Evolutionary conservation across 2,797 vertebrate species (phyloP).

Genomic region (Sebastes cheni): DNA sequence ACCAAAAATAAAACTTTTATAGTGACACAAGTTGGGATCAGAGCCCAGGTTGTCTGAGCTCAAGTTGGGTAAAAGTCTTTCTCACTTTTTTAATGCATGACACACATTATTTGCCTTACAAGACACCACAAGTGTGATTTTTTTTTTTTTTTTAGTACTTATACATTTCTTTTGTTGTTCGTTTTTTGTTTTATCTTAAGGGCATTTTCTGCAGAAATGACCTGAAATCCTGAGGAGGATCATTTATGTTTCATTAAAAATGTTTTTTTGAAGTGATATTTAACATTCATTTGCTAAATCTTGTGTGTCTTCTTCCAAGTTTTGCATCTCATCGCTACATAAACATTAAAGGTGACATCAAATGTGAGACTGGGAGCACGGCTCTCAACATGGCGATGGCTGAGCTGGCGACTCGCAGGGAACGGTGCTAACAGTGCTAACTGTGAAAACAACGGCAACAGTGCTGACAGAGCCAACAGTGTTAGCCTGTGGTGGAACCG

Average conservation of each 20-base stretch:
- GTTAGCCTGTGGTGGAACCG: too few relatives aligned
- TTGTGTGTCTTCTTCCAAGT: not conserved
- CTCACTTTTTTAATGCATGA: not conserved
- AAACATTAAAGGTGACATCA: too few relatives aligned
- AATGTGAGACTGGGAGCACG: accelerated
- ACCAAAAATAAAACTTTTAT: not conserved
- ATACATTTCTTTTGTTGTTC: not conserved
- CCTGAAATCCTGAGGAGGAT: not conserved
- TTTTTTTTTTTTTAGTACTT: too few relatives aligned
- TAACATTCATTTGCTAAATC: not conserved
- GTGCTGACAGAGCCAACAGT: too few relatives aligned
- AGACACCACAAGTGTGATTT: not conserved
- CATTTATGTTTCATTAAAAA: not conserved
- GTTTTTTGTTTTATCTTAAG: not conserved
- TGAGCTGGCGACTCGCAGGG: too few relatives aligned
- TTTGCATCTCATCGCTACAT: not conserved
- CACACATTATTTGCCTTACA: not conserved
- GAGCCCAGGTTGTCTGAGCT: not conserved
- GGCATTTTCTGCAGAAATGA: not conserved
- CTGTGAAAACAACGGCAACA: too few relatives aligned
- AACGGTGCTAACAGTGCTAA: too few relatives aligned
- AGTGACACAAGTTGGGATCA: not conserved
- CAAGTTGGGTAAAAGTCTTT: not conserved
- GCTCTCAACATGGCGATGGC: too few relatives aligned
- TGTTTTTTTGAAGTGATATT: not conserved